Percentiles rank a stretch among this genome's conserved stretches.
Evolutionary conservation across 2,888 invertebrate species (phyloP).

Genomic region (Autographa pulchrina): DNA sequence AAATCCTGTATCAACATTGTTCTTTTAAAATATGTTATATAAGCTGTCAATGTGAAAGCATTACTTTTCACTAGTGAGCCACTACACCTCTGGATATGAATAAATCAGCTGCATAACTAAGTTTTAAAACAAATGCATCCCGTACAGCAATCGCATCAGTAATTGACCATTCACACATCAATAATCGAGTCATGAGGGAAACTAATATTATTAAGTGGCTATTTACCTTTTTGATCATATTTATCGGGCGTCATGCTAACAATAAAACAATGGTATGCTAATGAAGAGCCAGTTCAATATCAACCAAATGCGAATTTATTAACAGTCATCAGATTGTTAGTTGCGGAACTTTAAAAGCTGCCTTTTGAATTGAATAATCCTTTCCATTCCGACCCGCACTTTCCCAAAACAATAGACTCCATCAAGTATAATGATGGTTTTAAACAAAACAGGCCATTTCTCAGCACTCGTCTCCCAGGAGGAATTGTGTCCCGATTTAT

Average conservation of each 20-base stretch:
- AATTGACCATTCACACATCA: neutral
- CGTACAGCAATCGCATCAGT: neutral
- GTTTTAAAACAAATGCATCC: neutral
- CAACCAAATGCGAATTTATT: constrained; percentile 72
- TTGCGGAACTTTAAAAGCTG: constrained; percentile 67
- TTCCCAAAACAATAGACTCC: constrained; percentile 82
- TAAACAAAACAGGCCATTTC: constrained; percentile 85
- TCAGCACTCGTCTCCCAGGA: constrained; percentile 65
- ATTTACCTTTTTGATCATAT: constrained; percentile 1
- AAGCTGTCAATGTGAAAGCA: neutral
- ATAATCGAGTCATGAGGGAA: constrained; percentile 1
- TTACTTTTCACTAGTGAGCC: neutral
- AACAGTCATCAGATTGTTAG: constrained; percentile 75
- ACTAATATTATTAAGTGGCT: constrained; percentile 1
- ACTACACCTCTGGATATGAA: too few relatives aligned
- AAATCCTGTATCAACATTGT: neutral
- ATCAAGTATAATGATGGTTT: constrained; percentile 85
- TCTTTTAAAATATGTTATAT: neutral
- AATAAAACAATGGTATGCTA: constrained; percentile 31
- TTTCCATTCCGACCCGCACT: constrained; percentile 79
- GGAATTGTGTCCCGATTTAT: constrained; percentile 74
- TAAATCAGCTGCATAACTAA: neutral
- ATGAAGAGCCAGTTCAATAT: constrained; percentile 46
- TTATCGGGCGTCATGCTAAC: neutral
- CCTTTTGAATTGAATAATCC: constrained; percentile 85